Conservation (phyloP, 2,888 invertebrate species). For the Drosophila austrosaltans region DNA sequence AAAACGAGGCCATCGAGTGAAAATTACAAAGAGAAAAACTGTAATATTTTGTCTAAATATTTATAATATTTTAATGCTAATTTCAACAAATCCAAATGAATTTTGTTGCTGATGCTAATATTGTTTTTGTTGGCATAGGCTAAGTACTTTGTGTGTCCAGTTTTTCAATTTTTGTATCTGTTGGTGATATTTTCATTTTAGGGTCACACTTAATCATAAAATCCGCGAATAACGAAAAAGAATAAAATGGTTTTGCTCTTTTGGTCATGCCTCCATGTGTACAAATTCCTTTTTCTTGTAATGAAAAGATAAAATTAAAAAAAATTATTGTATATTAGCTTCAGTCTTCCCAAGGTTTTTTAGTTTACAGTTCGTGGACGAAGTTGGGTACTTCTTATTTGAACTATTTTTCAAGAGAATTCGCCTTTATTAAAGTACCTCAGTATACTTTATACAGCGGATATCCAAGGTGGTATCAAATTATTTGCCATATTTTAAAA, state of each 20-base stretch:
- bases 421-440: no score
- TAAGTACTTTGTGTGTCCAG: conserved; percentile 47
- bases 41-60: conserved; percentile 80
- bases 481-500: no score
- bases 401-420: no score
- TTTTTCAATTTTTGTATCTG: conserved; percentile 55
- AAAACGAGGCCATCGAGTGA: conserved; percentile 45
- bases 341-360: no score
- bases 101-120: conserved; percentile 30
- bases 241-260: conserved; percentile 15
- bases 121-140: conserved; percentile 26
- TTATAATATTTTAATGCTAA: conserved; percentile 82
- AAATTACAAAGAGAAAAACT: conserved; percentile 38
- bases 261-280: no score
- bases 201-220: conserved; percentile 82
- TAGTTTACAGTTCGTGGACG: no score
- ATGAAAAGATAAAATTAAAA: no score
- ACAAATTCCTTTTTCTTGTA: no score
- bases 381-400: no score
- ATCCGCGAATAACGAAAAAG: conserved; percentile 74
- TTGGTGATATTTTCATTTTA: conserved; percentile 80
- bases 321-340: no score
- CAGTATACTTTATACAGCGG: no score
- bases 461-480: no score
- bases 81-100: conserved; percentile 68